A percentile compares a stretch with the other conserved stretches of the same genome.
phyloP scores from a whole-genome alignment of 2,113 vertebrate genomes.

The Seriola quinqueradiata region DNA sequence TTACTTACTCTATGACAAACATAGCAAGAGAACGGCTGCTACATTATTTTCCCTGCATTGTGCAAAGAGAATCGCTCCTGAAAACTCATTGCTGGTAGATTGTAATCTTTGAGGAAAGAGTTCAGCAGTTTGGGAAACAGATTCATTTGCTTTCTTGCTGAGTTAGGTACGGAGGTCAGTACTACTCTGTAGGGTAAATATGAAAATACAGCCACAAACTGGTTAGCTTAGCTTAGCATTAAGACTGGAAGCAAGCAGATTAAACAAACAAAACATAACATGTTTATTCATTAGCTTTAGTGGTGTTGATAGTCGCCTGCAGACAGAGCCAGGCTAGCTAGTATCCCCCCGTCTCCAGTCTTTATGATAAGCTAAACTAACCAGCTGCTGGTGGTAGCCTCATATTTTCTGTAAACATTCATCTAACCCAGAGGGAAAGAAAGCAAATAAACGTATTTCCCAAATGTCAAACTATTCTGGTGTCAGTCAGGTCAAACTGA shows the following conservation, averaged over 20 bases:
- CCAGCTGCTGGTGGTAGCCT: not conserved
- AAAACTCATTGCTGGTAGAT: not conserved
- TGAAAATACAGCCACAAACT: not conserved
- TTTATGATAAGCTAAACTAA: conserved; percentile 1
- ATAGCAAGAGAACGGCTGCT: not conserved
- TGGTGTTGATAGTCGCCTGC: not conserved
- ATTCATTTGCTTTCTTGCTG: not conserved
- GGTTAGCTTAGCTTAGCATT: conserved; percentile 1
- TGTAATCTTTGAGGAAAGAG: conserved; percentile 5
- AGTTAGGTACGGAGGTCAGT: not conserved
- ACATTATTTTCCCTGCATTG: not conserved
- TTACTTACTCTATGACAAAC: conserved; percentile 27
- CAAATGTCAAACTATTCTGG: not conserved
- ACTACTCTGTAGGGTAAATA: not conserved
- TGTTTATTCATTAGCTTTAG: not conserved
- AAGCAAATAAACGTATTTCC: not conserved
- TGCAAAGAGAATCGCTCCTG: not conserved
- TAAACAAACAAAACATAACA: not conserved
- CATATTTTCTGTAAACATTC: no score
- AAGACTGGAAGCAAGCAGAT: not conserved
- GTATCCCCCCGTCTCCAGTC: not conserved
- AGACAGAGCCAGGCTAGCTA: not conserved
- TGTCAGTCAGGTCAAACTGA: conserved; percentile 8
- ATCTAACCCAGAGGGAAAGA: not conserved
- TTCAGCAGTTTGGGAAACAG: not conserved